Evolutionary conservation across 2,113 vertebrate genomes (phyloP).

Genomic region (Arothron firmamentum): DNA sequence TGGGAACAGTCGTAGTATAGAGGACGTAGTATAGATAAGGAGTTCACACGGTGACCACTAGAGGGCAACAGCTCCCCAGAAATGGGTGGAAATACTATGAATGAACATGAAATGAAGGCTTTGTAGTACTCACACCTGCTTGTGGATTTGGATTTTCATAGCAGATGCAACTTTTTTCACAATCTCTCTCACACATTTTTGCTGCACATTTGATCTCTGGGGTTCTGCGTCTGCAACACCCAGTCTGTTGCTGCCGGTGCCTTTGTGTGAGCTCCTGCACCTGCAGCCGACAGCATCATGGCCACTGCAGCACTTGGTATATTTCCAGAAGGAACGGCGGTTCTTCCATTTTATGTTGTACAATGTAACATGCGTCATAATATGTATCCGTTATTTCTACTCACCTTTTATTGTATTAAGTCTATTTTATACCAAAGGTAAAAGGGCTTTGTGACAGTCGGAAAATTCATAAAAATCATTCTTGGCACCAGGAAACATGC

Average conservation of each 20-base stretch:
- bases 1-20: neutral
- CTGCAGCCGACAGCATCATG: neutral
- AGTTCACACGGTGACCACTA: slow-evolving; percentile 58
- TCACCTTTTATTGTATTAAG: neutral
- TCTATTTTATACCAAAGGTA: no score
- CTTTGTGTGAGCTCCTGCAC: slow-evolving; percentile 2
- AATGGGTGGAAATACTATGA: slow-evolving; percentile 48
- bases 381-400: neutral
- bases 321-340: neutral
- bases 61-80: slow-evolving; percentile 66
- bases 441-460: no score
- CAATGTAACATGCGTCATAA: neutral
- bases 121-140: slow-evolving; percentile 48
- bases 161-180: neutral
- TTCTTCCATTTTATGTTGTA: neutral
- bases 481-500: neutral
- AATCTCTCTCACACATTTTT: neutral
- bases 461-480: neutral
- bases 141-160: slow-evolving; percentile 21
- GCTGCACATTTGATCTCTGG: neutral
- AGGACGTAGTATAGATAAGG: neutral
- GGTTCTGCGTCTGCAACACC: neutral
- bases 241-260: neutral
- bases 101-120: slow-evolving; percentile 27
- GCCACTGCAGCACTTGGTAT: slow-evolving; percentile 14